Percentiles rank a stretch among this genome's conserved stretches.
These are phyloP conservation scores for Gopherus evgoodei DNA, from an alignment of 2,113 vertebrate genomes.

Conservation along the genomic window DNA sequence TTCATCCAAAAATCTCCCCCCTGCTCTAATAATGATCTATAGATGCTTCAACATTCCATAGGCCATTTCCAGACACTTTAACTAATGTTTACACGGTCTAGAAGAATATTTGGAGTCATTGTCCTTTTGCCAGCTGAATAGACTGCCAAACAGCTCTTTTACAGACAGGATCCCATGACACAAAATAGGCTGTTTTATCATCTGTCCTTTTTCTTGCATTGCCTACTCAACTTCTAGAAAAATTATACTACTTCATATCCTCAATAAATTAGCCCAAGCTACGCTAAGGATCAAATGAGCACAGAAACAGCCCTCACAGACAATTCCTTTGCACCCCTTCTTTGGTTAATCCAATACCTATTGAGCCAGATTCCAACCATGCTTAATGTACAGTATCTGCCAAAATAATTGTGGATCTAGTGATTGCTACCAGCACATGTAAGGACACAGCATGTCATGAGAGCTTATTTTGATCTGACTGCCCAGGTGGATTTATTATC, in stretches of 20 bases:
- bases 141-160: background rate
- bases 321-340: background rate
- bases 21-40: background rate
- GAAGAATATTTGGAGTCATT: background rate
- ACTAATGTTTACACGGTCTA: background rate
- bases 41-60: background rate
- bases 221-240: background rate
- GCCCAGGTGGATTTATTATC: background rate
- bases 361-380: background rate
- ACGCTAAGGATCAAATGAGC: background rate
- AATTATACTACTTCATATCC: background rate
- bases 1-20: background rate
- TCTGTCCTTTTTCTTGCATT: background rate
- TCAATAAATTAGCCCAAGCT: background rate
- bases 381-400: background rate
- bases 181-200: background rate
- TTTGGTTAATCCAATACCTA: background rate
- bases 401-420: background rate
- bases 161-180: background rate
- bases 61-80: background rate
- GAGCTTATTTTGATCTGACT: background rate
- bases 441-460: background rate
- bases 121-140: background rate
- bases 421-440: background rate
- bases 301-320: background rate